Base-by-base conservation (phyloP, 2,113 vertebrate genomes). In the Halichoeres trimaculatus region DNA sequence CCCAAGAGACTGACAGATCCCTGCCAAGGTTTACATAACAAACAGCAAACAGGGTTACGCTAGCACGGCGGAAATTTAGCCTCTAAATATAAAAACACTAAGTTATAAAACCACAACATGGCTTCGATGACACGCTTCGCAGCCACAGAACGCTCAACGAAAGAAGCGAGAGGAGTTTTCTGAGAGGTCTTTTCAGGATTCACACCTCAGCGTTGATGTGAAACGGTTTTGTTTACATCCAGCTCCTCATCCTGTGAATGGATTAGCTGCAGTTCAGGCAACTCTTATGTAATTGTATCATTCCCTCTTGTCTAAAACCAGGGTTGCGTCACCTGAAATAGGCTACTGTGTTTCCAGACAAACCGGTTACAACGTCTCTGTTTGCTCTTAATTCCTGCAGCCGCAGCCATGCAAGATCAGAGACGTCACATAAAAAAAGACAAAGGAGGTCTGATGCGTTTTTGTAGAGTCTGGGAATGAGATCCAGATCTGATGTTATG, bases 1-100 rank as follows among this genome's bases (percentile, higher is more conserved):
- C 84, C 79, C 73, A 85, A 58, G 76, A 72, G 80, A 81, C 74
- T 48, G 61, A 52, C 43, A 45, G 62, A 62, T 74, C 43, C 36
- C 55, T 80, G 86, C 76, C 89, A 83, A 79, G 57, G 80, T 91
- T 93, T 91, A 92, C 88, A 86, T 91, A 92, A 91, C 89, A 90
- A 83, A 91, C 22, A 59, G 70, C 53, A 83, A 78, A 73, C 57
- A 79, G 22, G 50, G 71, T 65, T 53, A 59, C 62, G 51, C 38
- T 58, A 58, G 45, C 58, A 41, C 13, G 34, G 14, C 10, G 58
- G 47, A 77, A 43, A 85, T 35, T 6, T 54, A 20, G 13, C 26
- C 30, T 57, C 9, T 53, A 64, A 53, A 72, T 60, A 60, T 61
- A 26, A 8, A 78, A 34, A 53, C 41, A 40, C 19, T 36, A 57